Conservation (phyloP, 1,140 invertebrate species). For the Caenorhabditis remanei region DNA sequence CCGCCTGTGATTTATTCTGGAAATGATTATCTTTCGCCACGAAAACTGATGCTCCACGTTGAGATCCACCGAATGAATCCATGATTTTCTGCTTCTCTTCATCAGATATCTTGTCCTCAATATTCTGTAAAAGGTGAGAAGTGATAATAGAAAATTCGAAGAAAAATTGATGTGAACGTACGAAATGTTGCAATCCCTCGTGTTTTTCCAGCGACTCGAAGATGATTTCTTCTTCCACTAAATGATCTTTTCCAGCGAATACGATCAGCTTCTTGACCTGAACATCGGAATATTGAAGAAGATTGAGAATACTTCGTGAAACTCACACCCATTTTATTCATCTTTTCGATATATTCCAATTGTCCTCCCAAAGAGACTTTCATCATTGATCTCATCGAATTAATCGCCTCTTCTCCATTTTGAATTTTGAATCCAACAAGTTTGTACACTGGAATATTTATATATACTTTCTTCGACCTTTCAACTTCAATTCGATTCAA, state of each 20-base stretch:
- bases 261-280: constrained; percentile 39
- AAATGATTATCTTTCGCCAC: constrained; percentile 63
- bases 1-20: constrained; percentile 60
- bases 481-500: neutral
- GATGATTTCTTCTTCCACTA: constrained; percentile 55
- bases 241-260: constrained; percentile 59
- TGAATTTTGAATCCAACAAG: constrained; percentile 16
- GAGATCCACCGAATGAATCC: neutral
- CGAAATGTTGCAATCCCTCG: constrained; percentile 40
- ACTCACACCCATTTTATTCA: neutral
- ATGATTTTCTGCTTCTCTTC: constrained; percentile 10
- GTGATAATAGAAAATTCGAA: neutral
- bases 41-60: constrained; percentile 39
- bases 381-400: constrained; percentile 35
- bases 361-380: constrained; percentile 57
- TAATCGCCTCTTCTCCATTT: constrained; percentile 30
- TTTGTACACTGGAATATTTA: constrained; percentile 62
- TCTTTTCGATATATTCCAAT: constrained; percentile 38
- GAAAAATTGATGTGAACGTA: constrained; percentile 4
- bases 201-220: constrained; percentile 46
- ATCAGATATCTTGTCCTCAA: neutral
- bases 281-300: neutral
- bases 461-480: constrained; percentile 7
- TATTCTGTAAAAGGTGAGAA: constrained; percentile 27
- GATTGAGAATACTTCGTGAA: neutral